Conservation (phyloP, 2,888 invertebrate species). For the Patella depressa region DNA sequence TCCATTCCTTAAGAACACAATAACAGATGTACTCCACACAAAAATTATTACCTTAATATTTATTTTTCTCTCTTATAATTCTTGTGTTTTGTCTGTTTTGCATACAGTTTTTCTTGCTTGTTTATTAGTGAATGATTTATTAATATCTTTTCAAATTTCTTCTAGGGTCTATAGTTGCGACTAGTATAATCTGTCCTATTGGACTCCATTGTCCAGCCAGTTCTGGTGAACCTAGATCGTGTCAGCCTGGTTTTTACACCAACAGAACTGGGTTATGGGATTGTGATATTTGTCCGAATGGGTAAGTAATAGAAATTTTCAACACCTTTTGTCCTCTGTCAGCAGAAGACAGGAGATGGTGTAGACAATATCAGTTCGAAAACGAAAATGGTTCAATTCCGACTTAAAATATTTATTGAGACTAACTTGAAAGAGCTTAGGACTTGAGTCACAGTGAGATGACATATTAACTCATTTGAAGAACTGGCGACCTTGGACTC, state of each 20-base stretch:
- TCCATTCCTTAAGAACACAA: too few relatives aligned
- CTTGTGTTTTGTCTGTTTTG: background rate
- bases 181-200: conserved; percentile 54
- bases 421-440: too few relatives aligned
- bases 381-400: too few relatives aligned
- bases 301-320: conserved; percentile 46
- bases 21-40: too few relatives aligned
- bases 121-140: background rate
- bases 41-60: background rate
- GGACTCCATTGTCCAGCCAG: conserved; percentile 59
- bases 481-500: too few relatives aligned
- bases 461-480: too few relatives aligned
- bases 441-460: too few relatives aligned
- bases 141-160: background rate
- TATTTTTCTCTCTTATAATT: background rate
- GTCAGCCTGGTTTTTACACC: conserved; percentile 59
- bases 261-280: conserved; percentile 58
- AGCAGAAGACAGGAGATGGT: too few relatives aligned
- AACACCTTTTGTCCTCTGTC: too few relatives aligned
- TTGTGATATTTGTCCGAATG: conserved; percentile 63
- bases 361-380: too few relatives aligned
- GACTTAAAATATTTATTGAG: too few relatives aligned
- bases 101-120: background rate
- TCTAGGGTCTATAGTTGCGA: conserved; percentile 58
- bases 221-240: conserved; percentile 51